A percentile compares a stretch with the other conserved stretches of the same genome.
These are phyloP conservation scores for Ips typographus DNA, from an alignment of 1,140 invertebrate species.

Conservation along the genomic window DNA sequence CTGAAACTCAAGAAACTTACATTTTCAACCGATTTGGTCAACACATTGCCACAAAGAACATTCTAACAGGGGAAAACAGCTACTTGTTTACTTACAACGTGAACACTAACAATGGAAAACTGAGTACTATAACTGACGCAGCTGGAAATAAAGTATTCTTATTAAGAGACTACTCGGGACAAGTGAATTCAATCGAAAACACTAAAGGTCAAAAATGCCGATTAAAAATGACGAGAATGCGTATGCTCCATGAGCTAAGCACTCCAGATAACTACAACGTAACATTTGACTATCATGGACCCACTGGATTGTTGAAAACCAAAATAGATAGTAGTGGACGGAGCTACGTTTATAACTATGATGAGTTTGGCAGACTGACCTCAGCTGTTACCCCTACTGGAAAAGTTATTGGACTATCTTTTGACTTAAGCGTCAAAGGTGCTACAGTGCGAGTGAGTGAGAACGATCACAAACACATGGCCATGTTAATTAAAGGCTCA, in stretches of 20 bases:
- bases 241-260: constrained; percentile 83
- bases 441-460: constrained; percentile 82
- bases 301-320: constrained; percentile 83
- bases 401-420: constrained; percentile 79
- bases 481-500: constrained; percentile 84
- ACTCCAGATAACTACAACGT: constrained; percentile 90
- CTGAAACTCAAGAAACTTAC: constrained; percentile 94
- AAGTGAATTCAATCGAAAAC: constrained; percentile 92
- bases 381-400: constrained; percentile 91
- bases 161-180: constrained; percentile 81
- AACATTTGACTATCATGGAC: constrained; percentile 90
- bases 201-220: constrained; percentile 91
- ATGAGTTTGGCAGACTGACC: constrained; percentile 89
- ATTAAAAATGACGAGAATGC: constrained; percentile 84
- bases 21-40: constrained; percentile 96
- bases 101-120: constrained; percentile 93
- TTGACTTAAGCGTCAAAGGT: constrained; percentile 85
- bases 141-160: constrained; percentile 93
- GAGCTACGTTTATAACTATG: constrained; percentile 93
- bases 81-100: constrained; percentile 95
- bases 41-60: constrained; percentile 89
- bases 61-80: constrained; percentile 86
- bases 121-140: constrained; percentile 88
- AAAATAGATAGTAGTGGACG: constrained; percentile 88
- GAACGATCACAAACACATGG: constrained; percentile 78